phyloP scores from a whole-genome alignment of 2,113 vertebrate genomes.

The Uropsilus gracilis region DNA sequence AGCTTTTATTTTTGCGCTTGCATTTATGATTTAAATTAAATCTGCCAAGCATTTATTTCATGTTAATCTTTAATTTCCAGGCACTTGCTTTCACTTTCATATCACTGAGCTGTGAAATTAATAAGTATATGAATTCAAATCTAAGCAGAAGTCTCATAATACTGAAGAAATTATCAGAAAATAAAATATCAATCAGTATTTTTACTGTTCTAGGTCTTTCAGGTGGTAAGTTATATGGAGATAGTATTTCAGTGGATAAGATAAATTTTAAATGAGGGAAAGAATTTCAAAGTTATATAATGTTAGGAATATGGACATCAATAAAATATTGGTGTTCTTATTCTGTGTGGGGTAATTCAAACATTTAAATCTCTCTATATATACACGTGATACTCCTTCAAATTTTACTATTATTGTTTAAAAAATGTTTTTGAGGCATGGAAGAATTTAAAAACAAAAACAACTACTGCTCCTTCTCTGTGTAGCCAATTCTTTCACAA shows the following conservation, averaged over 20 bases:
- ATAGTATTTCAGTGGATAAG: background rate
- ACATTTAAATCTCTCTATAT: background rate
- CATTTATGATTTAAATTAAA: background rate
- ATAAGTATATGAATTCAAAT: background rate
- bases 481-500: background rate
- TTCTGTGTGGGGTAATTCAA: background rate
- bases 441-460: background rate
- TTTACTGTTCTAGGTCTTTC: background rate
- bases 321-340: background rate
- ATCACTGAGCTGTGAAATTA: background rate
- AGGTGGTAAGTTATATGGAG: no score
- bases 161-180: background rate
- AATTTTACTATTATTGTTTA: background rate
- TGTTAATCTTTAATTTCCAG: background rate
- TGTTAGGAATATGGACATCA: background rate
- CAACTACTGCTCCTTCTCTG: background rate
- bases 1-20: background rate
- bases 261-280: background rate
- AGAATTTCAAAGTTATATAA: background rate
- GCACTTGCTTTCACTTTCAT: background rate
- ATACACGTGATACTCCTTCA: background rate
- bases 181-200: background rate
- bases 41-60: background rate
- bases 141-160: background rate
- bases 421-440: background rate